A percentile compares a stretch with the other conserved stretches of the same genome.
Conservation (phyloP, 2,888 invertebrate genomes). For the Rotaria macrura region DNA sequence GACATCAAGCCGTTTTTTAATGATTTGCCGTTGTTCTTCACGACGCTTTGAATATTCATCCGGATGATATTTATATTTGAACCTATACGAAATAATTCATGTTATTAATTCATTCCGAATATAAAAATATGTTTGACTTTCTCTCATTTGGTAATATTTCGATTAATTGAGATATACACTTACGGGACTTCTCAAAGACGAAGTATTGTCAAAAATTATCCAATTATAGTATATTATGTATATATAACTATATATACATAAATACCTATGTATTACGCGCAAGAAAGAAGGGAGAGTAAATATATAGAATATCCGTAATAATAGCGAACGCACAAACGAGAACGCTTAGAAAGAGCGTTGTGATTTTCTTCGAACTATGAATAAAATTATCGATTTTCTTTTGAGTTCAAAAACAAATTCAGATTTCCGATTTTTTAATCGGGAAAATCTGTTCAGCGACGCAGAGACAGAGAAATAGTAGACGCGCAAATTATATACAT, state of each 20-base stretch:
- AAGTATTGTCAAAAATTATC: background rate
- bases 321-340: background rate
- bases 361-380: background rate
- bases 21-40: slow-evolving; percentile 68
- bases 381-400: background rate
- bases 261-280: background rate
- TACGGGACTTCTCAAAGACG: background rate
- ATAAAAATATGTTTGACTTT: background rate
- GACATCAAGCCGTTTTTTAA: slow-evolving; percentile 69
- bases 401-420: too few relatives aligned
- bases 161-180: background rate
- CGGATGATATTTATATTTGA: slow-evolving; percentile 95
- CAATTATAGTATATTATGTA: too few relatives aligned
- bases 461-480: background rate
- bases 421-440: background rate
- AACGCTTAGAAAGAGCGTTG: background rate
- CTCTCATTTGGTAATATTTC: background rate
- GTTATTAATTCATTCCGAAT: background rate
- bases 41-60: slow-evolving; percentile 81
- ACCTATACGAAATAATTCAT: slow-evolving; percentile 59
- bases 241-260: too few relatives aligned
- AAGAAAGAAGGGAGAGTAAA: background rate
- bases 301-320: background rate
- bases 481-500: background rate
- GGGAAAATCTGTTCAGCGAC: background rate